Conservation (phyloP, 2,113 vertebrate species). For the Irena cyanogastra region DNA sequence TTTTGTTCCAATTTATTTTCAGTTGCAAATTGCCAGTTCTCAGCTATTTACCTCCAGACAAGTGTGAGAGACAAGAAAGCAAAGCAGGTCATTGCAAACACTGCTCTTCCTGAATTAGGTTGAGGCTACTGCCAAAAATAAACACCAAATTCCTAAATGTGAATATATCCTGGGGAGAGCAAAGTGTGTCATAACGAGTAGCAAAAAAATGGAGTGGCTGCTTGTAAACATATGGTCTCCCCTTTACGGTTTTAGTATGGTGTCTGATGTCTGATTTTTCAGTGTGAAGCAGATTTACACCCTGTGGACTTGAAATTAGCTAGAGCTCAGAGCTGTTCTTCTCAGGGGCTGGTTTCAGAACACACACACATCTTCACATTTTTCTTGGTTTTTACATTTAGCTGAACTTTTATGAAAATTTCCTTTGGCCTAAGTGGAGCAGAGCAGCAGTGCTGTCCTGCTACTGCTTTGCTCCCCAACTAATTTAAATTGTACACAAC, state of each 20-base stretch:
- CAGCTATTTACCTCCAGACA: background rate
- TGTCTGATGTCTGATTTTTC: background rate
- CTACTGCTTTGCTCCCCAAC: background rate
- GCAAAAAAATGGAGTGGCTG: background rate
- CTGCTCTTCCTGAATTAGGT: background rate
- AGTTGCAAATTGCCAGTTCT: background rate
- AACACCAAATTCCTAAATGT: background rate
- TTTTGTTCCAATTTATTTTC: background rate
- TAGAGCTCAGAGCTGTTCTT: background rate
- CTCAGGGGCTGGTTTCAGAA: background rate
- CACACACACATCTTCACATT: background rate
- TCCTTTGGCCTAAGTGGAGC: background rate
- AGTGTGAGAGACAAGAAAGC: background rate
- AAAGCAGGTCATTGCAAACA: background rate
- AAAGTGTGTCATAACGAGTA: background rate
- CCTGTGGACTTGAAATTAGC: background rate
- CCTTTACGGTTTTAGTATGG: background rate
- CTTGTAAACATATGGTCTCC: background rate
- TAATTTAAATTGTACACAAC: background rate
- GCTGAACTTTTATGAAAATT: background rate
- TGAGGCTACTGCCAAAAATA: background rate
- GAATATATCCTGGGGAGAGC: background rate
- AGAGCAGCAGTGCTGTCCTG: background rate
- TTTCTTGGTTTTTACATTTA: background rate
- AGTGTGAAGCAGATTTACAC: background rate